Evolutionary conservation across 2,888 invertebrate genomes (phyloP).

Genomic region (Nineta flava): DNA sequence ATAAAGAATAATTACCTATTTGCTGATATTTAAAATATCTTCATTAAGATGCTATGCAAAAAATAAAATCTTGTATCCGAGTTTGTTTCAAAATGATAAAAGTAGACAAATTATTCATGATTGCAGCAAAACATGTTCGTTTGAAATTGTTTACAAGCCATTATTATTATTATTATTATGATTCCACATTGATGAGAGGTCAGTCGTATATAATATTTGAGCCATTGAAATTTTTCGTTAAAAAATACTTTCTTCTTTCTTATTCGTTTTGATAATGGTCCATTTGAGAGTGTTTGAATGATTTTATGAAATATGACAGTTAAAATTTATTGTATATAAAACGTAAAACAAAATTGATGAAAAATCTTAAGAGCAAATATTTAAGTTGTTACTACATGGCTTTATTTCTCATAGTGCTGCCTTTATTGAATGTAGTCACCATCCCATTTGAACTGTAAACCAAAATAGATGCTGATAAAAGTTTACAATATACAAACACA

Average conservation of each 20-base stretch:
- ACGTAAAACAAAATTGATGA: conserved; percentile 1
- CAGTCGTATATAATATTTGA: not conserved
- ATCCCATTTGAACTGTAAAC: conserved; percentile 7
- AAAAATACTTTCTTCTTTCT: not conserved
- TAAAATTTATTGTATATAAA: not conserved
- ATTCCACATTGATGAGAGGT: not conserved
- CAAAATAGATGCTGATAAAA: not conserved
- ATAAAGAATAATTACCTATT: not conserved
- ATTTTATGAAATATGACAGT: no score
- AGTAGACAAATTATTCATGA: not conserved
- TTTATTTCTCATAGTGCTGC: conserved; percentile 3
- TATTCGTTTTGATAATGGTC: not conserved
- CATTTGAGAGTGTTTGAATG: not conserved
- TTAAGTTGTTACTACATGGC: conserved; percentile 2
- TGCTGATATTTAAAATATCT: not conserved
- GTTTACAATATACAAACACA: no score
- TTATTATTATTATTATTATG: not conserved
- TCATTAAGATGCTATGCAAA: not conserved
- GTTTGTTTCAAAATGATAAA: not conserved
- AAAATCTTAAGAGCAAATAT: not conserved
- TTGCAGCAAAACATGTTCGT: not conserved
- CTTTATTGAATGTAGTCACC: not conserved
- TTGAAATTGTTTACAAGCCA: not conserved
- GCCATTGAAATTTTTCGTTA: not conserved
- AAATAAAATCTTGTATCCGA: not conserved